Evolutionary conservation across 2,797 vertebrate genomes (phyloP).

Genomic region (Sciurus carolinensis): DNA sequence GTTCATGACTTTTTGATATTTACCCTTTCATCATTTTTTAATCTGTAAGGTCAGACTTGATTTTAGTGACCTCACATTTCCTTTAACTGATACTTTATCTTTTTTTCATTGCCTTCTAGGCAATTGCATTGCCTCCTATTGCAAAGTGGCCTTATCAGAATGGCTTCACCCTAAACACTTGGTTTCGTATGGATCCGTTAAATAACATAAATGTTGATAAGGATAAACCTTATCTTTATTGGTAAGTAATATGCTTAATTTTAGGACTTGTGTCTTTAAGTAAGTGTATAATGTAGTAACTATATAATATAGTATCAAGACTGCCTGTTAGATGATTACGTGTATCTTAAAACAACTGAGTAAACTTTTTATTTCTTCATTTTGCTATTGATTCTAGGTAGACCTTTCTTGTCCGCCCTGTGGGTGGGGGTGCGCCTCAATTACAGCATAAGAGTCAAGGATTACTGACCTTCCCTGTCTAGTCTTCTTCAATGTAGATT

Average conservation of each 20-base stretch:
- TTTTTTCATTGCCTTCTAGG: conserved; percentile 88
- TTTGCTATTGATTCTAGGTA: not conserved
- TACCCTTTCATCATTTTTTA: not conserved
- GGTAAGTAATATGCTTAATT: conserved; percentile 90
- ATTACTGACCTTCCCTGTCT: not conserved
- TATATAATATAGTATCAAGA: not conserved
- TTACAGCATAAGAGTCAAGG: not conserved
- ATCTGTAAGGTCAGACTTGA: not conserved
- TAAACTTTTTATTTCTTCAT: not conserved
- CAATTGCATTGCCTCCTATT: conserved; percentile 99
- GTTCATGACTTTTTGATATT: conserved; percentile 38
- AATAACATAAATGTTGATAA: conserved; percentile 99
- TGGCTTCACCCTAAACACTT: conserved; percentile 98
- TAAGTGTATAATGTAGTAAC: not conserved
- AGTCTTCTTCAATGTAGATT: not conserved
- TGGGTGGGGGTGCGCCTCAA: too few relatives aligned
- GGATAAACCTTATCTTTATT: conserved; percentile 99
- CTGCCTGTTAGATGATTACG: not conserved
- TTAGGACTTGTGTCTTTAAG: conserved; percentile 43
- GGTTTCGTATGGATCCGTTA: conserved; percentile 99
- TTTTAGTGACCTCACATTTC: not conserved
- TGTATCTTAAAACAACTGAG: not conserved
- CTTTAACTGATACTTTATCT: conserved; percentile 70
- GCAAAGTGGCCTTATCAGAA: conserved; percentile 99
- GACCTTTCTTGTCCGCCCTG: not conserved